A percentile compares a stretch with the other conserved stretches of the same genome.
Conservation (phyloP, 2,797 vertebrate species). For the Botia almorhae region DNA sequence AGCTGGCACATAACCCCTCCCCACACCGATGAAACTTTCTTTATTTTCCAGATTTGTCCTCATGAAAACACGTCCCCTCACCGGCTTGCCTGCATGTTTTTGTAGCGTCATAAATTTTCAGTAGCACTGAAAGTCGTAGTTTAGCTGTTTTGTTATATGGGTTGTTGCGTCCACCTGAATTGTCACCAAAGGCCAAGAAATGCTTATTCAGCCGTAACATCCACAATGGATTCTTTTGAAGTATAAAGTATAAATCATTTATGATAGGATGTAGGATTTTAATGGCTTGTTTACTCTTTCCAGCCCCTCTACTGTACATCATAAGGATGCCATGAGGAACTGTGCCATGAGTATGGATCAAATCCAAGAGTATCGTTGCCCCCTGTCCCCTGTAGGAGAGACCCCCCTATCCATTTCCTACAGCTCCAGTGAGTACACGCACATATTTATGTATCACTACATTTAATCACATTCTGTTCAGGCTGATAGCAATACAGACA, state of each 20-base stretch:
- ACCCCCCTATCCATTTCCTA: conserved; percentile 87
- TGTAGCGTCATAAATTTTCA: not conserved
- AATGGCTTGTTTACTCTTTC: conserved; percentile 46
- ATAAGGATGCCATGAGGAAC: conserved; percentile 93
- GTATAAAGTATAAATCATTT: conserved; percentile 25
- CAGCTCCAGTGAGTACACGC: conserved; percentile 83
- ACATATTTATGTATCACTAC: not conserved
- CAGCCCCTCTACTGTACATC: conserved; percentile 88
- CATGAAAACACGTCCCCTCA: conserved; percentile 31
- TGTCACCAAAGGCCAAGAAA: not conserved
- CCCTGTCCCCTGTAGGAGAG: conserved; percentile 91
- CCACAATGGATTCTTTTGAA: not conserved
- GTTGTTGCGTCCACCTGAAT: not conserved
- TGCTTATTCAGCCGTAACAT: not conserved
- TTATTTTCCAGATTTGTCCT: conserved; percentile 1
- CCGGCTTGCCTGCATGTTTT: conserved; percentile 24
- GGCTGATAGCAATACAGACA: not conserved
- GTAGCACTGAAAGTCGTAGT: conserved; percentile 6
- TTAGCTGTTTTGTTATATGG: not conserved
- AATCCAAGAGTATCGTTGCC: conserved; percentile 93
- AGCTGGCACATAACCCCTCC: conserved; percentile 36
- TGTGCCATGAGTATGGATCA: conserved; percentile 97
- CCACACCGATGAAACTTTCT: conserved; percentile 36
- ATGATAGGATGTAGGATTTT: conserved; percentile 12
- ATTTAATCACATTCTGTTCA: not conserved